A percentile compares a stretch with the other conserved stretches of the same genome.
Evolutionary conservation across 2,888 invertebrate species (phyloP).

Genomic region (Blastobasis adustella): DNA sequence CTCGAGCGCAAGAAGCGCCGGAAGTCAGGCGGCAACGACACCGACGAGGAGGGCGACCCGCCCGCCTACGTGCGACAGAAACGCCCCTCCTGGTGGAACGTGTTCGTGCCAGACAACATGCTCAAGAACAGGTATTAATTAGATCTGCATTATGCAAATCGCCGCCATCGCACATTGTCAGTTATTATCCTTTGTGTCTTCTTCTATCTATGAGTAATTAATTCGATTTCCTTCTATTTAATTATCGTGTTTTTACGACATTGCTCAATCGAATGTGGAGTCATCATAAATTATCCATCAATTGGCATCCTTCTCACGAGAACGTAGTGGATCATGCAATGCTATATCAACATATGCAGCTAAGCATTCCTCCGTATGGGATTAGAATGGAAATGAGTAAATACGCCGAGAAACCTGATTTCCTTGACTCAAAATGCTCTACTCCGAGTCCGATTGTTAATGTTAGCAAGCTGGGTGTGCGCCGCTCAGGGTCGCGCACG

Average conservation of each 20-base stretch:
- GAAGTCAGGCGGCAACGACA: constrained; percentile 67
- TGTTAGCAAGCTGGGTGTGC: constrained; percentile 35
- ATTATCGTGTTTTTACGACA: constrained; percentile 6
- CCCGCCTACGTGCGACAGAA: constrained; percentile 77
- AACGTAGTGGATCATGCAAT: constrained; percentile 27
- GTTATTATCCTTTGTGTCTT: neutral
- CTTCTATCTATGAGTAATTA: neutral
- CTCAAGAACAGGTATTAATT: constrained; percentile 77
- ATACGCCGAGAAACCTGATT: constrained; percentile 44
- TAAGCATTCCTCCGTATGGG: constrained; percentile 32
- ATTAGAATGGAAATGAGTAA: constrained; percentile 47
- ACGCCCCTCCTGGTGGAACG: constrained; percentile 92
- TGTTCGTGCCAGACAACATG: constrained; percentile 86
- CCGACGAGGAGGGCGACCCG: constrained; percentile 57
- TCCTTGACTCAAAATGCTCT: constrained; percentile 49
- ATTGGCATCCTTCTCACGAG: constrained; percentile 9
- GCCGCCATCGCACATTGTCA: too few relatives aligned
- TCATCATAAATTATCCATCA: constrained; percentile 16
- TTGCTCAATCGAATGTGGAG: constrained; percentile 4
- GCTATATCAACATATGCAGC: constrained; percentile 27
- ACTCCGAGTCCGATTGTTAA: constrained; percentile 43
- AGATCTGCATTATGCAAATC: constrained; percentile 1
- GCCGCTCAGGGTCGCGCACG: constrained; percentile 30
- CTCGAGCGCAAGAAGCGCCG: constrained; percentile 71
- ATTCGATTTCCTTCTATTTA: constrained; percentile 9